Percentiles rank a stretch among this genome's conserved stretches.
These are phyloP conservation scores for Martes martes DNA, from an alignment of 2,113 vertebrate species.

Conservation along the genomic window DNA sequence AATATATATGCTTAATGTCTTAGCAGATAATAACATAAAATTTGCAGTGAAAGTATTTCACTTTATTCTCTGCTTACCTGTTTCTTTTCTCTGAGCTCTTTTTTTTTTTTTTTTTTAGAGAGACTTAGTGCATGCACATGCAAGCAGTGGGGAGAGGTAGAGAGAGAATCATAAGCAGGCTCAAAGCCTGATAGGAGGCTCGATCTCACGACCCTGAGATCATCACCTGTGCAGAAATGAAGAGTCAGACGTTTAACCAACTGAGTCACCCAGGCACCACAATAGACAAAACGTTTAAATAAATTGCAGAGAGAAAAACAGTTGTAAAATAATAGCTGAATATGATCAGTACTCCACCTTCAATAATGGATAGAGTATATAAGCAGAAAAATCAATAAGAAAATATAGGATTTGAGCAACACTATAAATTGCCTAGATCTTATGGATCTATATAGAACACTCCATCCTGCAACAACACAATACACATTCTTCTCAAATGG, in stretches of 20 bases:
- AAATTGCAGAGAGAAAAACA: background rate
- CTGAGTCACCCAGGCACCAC: background rate
- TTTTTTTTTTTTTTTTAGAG: background rate
- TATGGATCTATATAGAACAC: background rate
- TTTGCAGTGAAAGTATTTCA: background rate
- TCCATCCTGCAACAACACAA: background rate
- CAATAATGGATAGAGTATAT: background rate
- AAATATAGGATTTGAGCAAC: background rate
- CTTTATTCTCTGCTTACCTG: background rate
- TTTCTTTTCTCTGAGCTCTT: background rate
- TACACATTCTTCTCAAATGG: background rate
- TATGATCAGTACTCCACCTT: background rate
- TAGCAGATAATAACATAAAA: background rate
- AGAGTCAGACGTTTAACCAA: background rate
- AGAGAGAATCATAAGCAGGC: background rate
- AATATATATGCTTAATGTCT: background rate
- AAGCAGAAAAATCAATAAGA: background rate
- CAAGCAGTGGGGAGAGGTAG: background rate
- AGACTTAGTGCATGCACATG: background rate
- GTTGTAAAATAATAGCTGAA: background rate
- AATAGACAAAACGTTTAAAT: background rate
- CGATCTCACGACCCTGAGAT: background rate
- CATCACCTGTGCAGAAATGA: background rate
- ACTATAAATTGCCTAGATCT: background rate
- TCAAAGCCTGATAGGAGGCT: background rate